Evolutionary conservation across 2,888 invertebrate species (phyloP).

Genomic region (Cyrtodaria siliqua): DNA sequence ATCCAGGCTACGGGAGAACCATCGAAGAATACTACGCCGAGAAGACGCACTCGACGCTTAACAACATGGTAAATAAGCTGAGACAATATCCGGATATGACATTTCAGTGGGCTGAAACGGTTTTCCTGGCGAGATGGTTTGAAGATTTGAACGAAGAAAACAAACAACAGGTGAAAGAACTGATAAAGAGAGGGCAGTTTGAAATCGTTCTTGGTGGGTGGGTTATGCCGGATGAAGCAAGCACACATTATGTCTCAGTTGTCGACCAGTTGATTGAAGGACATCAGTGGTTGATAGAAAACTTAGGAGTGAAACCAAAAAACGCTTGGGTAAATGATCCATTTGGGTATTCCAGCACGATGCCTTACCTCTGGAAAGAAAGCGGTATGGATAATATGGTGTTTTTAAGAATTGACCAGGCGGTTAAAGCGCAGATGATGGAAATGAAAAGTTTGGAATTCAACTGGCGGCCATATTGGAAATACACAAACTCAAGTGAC

Average conservation of each 20-base stretch:
- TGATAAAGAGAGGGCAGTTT: constrained; percentile 63
- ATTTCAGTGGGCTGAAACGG: constrained; percentile 81
- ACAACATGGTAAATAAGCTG: constrained; percentile 95
- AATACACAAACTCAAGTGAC: constrained; percentile 84
- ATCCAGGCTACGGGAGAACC: constrained; percentile 98
- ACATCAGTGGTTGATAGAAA: constrained; percentile 70
- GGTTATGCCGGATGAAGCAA: constrained; percentile 70
- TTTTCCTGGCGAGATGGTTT: constrained; percentile 79
- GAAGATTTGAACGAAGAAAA: constrained; percentile 60
- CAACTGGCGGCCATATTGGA: constrained; percentile 92
- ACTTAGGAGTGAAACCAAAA: constrained; percentile 68
- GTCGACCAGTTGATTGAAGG: constrained; percentile 81
- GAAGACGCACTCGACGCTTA: constrained; percentile 92
- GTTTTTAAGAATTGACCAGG: constrained; percentile 87
- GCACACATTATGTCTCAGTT: constrained; percentile 72
- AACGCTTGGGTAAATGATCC: constrained; percentile 80
- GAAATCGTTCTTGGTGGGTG: constrained; percentile 80
- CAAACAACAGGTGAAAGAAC: constrained; percentile 31
- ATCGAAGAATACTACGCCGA: constrained; percentile 96
- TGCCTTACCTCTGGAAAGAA: constrained; percentile 76
- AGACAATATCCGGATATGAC: constrained; percentile 90
- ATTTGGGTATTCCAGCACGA: constrained; percentile 79
- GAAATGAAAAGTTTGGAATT: constrained; percentile 94
- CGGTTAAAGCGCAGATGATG: constrained; percentile 93
- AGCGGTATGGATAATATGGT: constrained; percentile 76